These are phyloP conservation scores for Okapia johnstoni DNA, from an alignment of 2,113 vertebrate genomes.

Conservation along the genomic window DNA sequence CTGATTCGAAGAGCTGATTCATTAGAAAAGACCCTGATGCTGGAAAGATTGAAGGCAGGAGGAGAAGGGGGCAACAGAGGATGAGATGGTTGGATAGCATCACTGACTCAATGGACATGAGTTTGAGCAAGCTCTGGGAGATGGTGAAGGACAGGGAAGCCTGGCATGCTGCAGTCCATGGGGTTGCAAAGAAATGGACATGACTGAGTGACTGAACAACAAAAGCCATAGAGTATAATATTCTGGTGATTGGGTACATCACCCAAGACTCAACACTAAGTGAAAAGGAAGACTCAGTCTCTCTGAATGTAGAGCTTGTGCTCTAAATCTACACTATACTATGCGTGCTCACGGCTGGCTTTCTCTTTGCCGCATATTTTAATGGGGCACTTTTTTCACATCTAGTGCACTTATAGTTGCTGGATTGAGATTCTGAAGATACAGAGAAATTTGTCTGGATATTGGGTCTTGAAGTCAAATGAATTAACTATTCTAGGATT, in stretches of 20 bases:
- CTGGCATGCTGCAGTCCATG: not conserved
- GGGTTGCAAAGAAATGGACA: not conserved
- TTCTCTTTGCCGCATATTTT: not conserved
- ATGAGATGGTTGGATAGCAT: not conserved
- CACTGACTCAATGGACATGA: not conserved
- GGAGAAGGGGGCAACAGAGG: rapidly evolving
- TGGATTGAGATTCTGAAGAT: not conserved
- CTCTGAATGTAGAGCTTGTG: not conserved
- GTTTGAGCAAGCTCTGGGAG: not conserved
- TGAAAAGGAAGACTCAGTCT: not conserved
- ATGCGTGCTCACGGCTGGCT: rapidly evolving
- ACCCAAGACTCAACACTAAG: not conserved
- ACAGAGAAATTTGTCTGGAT: not conserved
- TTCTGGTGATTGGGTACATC: not conserved
- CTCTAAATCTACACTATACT: not conserved
- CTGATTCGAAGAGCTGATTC: not conserved
- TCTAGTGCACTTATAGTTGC: not conserved
- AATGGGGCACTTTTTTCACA: not conserved
- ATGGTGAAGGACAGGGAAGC: not conserved
- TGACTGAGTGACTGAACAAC: rapidly evolving
- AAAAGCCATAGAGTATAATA: not conserved
- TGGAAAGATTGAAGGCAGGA: not conserved
- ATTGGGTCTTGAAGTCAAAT: not conserved
- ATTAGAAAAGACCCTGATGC: not conserved
- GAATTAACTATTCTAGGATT: not conserved